Conservation (phyloP, 2,888 invertebrate genomes). For the Cactoblastis cactorum region DNA sequence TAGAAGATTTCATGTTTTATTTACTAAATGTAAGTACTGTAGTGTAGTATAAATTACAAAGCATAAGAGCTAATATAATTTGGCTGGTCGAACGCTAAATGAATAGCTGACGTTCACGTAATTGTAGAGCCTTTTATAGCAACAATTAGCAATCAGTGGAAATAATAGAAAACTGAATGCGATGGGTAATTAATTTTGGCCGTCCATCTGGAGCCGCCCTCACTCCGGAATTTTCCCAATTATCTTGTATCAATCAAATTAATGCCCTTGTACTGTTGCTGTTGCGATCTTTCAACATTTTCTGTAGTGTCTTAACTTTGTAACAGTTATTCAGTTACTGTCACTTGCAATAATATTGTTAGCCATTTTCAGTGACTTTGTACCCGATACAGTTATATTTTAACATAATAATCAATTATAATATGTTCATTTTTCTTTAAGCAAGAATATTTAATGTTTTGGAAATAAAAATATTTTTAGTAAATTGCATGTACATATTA, state of each 20-base stretch:
- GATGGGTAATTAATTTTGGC: slow-evolving; percentile 42
- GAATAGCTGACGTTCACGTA: slow-evolving; percentile 7
- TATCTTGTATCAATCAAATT: slow-evolving; percentile 46
- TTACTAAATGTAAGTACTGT: not conserved
- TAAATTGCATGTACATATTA: too few species aligned
- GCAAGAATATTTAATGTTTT: too few species aligned
- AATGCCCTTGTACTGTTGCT: slow-evolving; percentile 26
- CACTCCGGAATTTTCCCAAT: slow-evolving; percentile 36
- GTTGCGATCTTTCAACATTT: slow-evolving; percentile 20
- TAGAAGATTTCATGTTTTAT: not conserved
- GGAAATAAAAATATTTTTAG: too few species aligned
- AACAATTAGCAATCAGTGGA: slow-evolving; percentile 26
- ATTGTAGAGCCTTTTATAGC: slow-evolving; percentile 20
- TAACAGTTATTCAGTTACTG: slow-evolving; percentile 13
- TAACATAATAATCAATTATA: too few species aligned
- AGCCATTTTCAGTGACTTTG: not conserved
- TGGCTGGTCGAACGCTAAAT: not conserved
- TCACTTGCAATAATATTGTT: slow-evolving; percentile 1
- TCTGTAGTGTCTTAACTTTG: slow-evolving; percentile 18
- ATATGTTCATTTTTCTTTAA: too few species aligned
- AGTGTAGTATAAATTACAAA: too few species aligned
- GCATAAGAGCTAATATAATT: not conserved
- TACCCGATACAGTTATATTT: too few species aligned
- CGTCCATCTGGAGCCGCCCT: slow-evolving; percentile 36
- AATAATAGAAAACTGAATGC: slow-evolving; percentile 37